Percentiles rank a stretch among this genome's conserved stretches.
Conservation (phyloP, 2,888 invertebrate genomes). For the Calliopum simillimum region DNA sequence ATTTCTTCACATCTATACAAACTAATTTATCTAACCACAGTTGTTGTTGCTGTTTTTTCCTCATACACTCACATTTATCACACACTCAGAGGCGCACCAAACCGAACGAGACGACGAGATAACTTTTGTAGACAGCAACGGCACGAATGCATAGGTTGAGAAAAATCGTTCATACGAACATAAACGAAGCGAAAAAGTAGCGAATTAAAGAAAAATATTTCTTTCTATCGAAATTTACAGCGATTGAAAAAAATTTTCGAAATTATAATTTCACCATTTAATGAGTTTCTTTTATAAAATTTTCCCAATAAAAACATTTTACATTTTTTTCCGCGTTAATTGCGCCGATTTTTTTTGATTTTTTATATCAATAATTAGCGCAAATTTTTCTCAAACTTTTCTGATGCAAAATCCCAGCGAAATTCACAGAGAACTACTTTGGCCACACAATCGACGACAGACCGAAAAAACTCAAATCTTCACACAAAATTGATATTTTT, state of each 20-base stretch:
- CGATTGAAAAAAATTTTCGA: conserved; percentile 29
- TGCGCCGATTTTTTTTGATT: conserved; percentile 44
- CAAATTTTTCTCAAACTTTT: conserved; percentile 46
- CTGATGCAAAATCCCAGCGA: conserved; percentile 47
- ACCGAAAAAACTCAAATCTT: conserved; percentile 31
- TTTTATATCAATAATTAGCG: conserved; percentile 43
- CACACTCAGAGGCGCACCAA: conserved; percentile 11
- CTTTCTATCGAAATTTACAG: conserved; percentile 44
- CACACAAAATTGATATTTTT: conserved; percentile 23
- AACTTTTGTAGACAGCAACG: conserved; percentile 21
- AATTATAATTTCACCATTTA: conserved; percentile 34
- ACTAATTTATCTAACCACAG: not conserved
- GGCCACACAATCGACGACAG: conserved; percentile 40
- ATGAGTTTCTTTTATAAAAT: conserved; percentile 17
- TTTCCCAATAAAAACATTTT: conserved; percentile 35
- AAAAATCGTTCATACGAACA: conserved; percentile 40
- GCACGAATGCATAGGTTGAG: conserved; percentile 42
- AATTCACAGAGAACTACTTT: conserved; percentile 47
- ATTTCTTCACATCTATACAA: conserved; percentile 22
- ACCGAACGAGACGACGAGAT: conserved; percentile 29
- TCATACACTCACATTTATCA: conserved; percentile 13
- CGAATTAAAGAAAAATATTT: conserved; percentile 35
- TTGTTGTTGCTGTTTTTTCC: conserved; percentile 26
- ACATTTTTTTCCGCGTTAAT: conserved; percentile 41
- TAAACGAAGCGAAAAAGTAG: conserved; percentile 37